Percentiles rank a stretch among this genome's conserved stretches.
Evolutionary conservation across 2,113 vertebrate genomes (phyloP).

Genomic region (Patagioenas fasciata): DNA sequence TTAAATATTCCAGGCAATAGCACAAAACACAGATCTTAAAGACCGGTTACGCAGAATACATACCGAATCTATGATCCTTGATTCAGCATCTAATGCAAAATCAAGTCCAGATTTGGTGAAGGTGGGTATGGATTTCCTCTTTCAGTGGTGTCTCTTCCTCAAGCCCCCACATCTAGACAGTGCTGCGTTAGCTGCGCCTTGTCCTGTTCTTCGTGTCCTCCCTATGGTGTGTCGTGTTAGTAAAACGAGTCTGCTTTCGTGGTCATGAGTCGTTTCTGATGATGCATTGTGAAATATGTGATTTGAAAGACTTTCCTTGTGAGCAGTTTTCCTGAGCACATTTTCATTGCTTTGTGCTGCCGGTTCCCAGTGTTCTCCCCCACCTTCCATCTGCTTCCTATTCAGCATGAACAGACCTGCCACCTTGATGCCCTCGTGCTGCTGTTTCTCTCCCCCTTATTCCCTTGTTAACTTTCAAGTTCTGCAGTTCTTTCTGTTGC

Average conservation of each 20-base stretch:
- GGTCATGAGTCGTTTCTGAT: neutral
- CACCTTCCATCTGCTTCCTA: neutral
- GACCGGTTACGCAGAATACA: constrained; percentile 97
- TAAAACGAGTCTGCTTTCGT: neutral
- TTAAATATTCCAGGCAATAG: constrained; percentile 89
- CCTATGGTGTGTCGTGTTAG: constrained; percentile 4
- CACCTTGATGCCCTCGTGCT: neutral
- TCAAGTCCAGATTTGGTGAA: constrained; percentile 84
- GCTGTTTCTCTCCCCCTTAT: neutral
- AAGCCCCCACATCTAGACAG: neutral
- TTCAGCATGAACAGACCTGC: constrained; percentile 9
- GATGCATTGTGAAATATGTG: neutral
- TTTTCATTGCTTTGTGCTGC: neutral
- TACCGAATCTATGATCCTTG: constrained; percentile 89
- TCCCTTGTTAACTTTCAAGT: neutral
- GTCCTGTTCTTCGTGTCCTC: neutral
- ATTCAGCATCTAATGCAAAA: constrained; percentile 84
- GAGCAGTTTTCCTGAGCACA: neutral
- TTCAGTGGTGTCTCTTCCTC: neutral
- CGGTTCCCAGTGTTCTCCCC: neutral
- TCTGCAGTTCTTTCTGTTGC: neutral
- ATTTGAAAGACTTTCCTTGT: neutral
- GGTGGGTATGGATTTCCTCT: constrained; percentile 86
- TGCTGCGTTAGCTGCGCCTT: neutral
- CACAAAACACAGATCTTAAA: constrained; percentile 95